Percentiles rank a stretch among this genome's conserved stretches.
Conservation (phyloP, 35 echinoderm and acorn worm species). For the Anneissia japonica region DNA sequence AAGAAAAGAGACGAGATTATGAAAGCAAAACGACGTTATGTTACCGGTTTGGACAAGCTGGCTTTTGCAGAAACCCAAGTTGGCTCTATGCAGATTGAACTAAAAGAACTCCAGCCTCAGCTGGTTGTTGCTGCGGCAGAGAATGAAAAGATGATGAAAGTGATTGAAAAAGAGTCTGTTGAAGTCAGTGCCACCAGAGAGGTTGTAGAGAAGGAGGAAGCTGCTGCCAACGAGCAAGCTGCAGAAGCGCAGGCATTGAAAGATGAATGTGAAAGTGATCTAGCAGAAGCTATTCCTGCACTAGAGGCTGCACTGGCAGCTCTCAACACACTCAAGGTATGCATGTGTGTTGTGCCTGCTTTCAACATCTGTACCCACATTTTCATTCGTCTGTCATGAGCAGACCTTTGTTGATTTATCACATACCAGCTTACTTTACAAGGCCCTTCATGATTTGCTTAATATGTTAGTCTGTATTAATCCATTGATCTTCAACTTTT, state of each 20-base stretch:
- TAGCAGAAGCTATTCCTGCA: conserved; percentile 96
- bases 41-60: conserved; percentile 87
- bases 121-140: conserved; percentile 94
- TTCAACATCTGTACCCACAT: no score
- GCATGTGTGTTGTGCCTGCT: not conserved
- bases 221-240: conserved; percentile 81
- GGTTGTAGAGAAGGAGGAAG: conserved; percentile 81
- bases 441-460: no score
- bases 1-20: conserved; percentile 91
- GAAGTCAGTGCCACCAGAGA: conserved; percentile 86
- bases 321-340: conserved; percentile 95
- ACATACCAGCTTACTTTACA: no score
- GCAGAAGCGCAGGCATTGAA: conserved; percentile 88
- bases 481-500: no score
- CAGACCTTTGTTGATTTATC: no score
- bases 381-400: no score
- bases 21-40: conserved; percentile 90
- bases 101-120: conserved; percentile 83
- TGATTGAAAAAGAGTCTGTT: conserved; percentile 92
- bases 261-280: conserved; percentile 98
- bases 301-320: conserved; percentile 92
- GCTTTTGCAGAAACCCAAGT: conserved; percentile 87
- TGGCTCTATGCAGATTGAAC: conserved; percentile 63
- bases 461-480: no score
- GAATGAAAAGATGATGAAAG: conserved; percentile 98